Evolutionary conservation across 2,888 invertebrate genomes (phyloP), one percentile per base, ranked within the genome.

Genomic region (Brachycybe producta): DNA sequence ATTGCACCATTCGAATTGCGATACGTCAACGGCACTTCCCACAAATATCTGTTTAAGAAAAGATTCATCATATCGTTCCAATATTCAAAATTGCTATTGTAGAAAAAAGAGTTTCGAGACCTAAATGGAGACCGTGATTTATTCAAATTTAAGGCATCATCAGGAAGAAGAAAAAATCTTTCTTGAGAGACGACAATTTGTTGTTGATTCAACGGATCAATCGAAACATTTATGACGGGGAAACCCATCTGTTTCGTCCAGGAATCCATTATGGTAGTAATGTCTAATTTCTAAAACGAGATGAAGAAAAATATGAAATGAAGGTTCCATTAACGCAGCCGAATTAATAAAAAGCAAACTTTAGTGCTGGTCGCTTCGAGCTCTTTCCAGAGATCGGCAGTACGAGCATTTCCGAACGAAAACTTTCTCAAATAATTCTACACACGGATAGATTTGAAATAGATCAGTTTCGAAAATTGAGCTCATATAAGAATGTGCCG

Each of bases 231-330:
- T 2, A 92, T 69, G 0, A 90, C 72, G 0, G 91, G 91, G 60
- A 79, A 82, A 0, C 91, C 91, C 81, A 81, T 86, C 67, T 91
- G 90, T 36, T 76, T 73, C 0, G 86, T 90, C 84, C 87, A 92
- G 0, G 88, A 87, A 61, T 84, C 79, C 84, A 91, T 84, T 52
- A 85, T 76, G 35, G 47, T 35, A 2, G 58, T 42, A 44, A 60
- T 38, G 11, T 36, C 15, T 1, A 47, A 24, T n/a, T 47, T 47
- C 47, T 47, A 28, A 17, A 5, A 30, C 11, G 3, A 1, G 11
- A 35, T 34, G 3, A 7, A 5, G 3, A 40, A 3, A 40, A 15
- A n/a, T n/a, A 40, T 19, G 17, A 19, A 7, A 40, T 23, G 17
- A 32, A 21, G 23, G 5, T 40, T 40, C 23, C 23, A 21, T 13